Base-by-base conservation (phyloP, 2,797 vertebrate genomes). In the Distichodus sexfasciatus region DNA sequence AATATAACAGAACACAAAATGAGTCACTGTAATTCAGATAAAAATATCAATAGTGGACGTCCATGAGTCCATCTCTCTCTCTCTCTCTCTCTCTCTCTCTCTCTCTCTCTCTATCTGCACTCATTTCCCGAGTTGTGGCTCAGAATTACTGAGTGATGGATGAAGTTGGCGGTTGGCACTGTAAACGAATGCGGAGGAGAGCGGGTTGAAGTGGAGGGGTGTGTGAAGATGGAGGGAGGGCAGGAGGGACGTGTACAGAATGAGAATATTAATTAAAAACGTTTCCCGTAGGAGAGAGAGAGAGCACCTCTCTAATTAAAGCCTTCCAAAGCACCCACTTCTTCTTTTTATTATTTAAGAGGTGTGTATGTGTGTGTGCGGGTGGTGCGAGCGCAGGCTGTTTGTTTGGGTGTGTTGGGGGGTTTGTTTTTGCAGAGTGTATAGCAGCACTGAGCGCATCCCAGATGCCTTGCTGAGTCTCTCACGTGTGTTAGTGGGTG, bases 181-280 rank as follows among this genome's bases (percentile, higher is more conserved):
- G 26, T 29, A 54, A 75, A 26, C 12, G n/a, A 9, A 9, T 35
- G 57, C 9, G 23, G 61, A 41, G 36, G 31, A 12, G 4, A 19
- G 29, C 41, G 17, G 33, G 28, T 35, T 8, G 12, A 50, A 69
- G 53, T 43, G 26, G 15, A 28, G 24, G 23, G 19, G 40, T 57
- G 40, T 21, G 15, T 10, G 38, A 10, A 28, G 17, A 4, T n/a
- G 36, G 55, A 40, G 55, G 58, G 35, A 59, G 29, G 35, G 47
- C 6, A 12, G 40, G 59, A 74, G 61, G 38, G 35, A 73, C 59
- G 60, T 72, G 54, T 62, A 33, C 48, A 63, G 70, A 83, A 79
- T 65, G 12, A 75, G 70, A 81, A 86, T 83, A 86, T 88, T 89
- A 88, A 91, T 92, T 88, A 83, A 85, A 87, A 86, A 76, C 76